Percentiles rank a stretch among this genome's conserved stretches.
phyloP scores from a whole-genome alignment of 2,797 vertebrate genomes.

The Sebastes alutus region DNA sequence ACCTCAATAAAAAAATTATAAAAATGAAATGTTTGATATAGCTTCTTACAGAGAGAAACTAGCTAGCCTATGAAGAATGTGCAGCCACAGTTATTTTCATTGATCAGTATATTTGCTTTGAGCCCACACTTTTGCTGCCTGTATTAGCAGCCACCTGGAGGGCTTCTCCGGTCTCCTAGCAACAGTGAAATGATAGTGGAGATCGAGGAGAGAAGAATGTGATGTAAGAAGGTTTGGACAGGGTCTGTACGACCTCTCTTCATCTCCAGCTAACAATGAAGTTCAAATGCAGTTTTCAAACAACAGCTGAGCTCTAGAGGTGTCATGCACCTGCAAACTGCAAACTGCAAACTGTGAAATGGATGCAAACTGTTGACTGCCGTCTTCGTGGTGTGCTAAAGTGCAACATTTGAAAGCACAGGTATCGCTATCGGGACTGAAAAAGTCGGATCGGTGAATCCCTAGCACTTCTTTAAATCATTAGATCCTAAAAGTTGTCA shows the following conservation, averaged over 20 bases:
- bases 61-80: background rate
- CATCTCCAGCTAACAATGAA: background rate
- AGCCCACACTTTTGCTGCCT: constrained; percentile 8
- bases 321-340: background rate
- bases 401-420: fast-evolving
- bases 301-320: background rate
- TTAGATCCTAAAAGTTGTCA: too few relatives aligned
- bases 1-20: too few relatives aligned
- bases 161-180: constrained; percentile 51
- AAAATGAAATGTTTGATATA: background rate
- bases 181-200: constrained; percentile 48
- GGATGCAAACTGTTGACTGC: background rate
- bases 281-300: background rate
- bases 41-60: background rate
- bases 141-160: constrained; percentile 35
- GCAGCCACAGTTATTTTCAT: background rate
- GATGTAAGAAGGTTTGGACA: background rate
- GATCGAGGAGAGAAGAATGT: background rate
- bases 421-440: too few relatives aligned
- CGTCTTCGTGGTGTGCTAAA: background rate
- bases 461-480: too few relatives aligned
- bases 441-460: too few relatives aligned
- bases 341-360: background rate
- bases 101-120: constrained; percentile 1
- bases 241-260: background rate